phyloP scores from a whole-genome alignment of 35 echinoderm and acorn worm species.

The Holothuria glaberrima region DNA sequence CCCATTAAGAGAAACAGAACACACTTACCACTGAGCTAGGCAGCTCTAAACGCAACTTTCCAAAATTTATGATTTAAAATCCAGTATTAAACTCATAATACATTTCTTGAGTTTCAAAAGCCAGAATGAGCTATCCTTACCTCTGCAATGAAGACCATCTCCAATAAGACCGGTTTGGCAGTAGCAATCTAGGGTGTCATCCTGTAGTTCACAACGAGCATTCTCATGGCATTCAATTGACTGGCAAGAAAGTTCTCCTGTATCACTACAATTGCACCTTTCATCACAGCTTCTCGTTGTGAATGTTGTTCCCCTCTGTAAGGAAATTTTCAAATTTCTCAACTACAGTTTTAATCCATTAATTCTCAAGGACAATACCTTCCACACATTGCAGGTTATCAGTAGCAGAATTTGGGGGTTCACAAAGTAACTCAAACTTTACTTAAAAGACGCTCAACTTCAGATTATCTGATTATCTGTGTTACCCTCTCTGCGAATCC shows the following conservation, averaged over 20 bases:
- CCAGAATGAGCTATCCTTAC: background rate
- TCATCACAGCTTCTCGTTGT: conserved; percentile 6
- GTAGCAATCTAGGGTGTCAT: conserved; percentile 12
- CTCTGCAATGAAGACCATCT: background rate
- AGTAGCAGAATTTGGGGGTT: too few species aligned
- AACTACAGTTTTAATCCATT: background rate
- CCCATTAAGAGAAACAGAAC: too few species aligned
- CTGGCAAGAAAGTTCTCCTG: background rate
- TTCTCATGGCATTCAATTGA: background rate
- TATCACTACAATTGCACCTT: background rate
- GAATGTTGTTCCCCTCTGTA: background rate
- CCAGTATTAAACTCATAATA: too few species aligned
- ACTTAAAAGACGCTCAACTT: too few species aligned
- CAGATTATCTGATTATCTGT: too few species aligned
- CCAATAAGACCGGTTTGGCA: background rate
- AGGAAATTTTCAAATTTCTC: background rate
- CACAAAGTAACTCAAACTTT: too few species aligned
- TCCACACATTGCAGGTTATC: too few species aligned
- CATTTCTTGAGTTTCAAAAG: too few species aligned
- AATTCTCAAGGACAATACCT: background rate
- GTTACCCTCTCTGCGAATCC: too few species aligned
- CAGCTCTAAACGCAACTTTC: too few species aligned
- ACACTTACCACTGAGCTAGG: too few species aligned
- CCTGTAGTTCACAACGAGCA: background rate
- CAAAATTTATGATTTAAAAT: too few species aligned